These are phyloP conservation scores for Eumerus sabulonum DNA, from an alignment of 2,888 invertebrate genomes.

Conservation along the genomic window DNA sequence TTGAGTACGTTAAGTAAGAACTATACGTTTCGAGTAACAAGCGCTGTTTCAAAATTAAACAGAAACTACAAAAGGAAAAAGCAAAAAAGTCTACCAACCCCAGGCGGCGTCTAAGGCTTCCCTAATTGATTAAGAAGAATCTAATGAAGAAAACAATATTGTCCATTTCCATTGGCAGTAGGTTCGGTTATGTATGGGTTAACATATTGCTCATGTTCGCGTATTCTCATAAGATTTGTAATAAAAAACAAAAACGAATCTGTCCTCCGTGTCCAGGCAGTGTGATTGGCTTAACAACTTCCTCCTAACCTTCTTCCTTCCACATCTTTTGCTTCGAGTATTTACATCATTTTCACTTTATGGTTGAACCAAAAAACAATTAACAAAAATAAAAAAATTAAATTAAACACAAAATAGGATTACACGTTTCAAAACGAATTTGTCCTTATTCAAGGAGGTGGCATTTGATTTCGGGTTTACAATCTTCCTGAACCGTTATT, in stretches of 20 bases:
- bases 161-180: too few relatives aligned
- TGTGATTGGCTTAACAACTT: conserved; percentile 76
- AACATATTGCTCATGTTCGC: too few relatives aligned
- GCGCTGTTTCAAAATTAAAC: conserved; percentile 21
- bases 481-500: conserved; percentile 77
- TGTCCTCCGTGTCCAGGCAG: conserved; percentile 75
- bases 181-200: too few relatives aligned
- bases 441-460: too few relatives aligned
- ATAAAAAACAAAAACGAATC: conserved; percentile 8
- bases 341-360: conserved; percentile 46
- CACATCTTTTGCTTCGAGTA: conserved; percentile 11
- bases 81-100: conserved; percentile 21
- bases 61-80: conserved; percentile 24
- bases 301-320: conserved; percentile 43
- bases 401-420: conserved; percentile 42
- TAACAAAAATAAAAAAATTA: conserved; percentile 45
- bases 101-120: conserved; percentile 1
- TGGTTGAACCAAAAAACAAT: conserved; percentile 40
- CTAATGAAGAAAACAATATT: too few relatives aligned
- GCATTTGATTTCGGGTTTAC: conserved; percentile 69
- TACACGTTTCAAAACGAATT: conserved; percentile 3
- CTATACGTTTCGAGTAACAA: conserved; percentile 51
- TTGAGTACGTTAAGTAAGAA: conserved; percentile 32
- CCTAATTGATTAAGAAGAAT: too few relatives aligned
- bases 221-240: too few relatives aligned